Percentiles rank a stretch among this genome's conserved stretches.
These are phyloP conservation scores for Pipra filicauda DNA, from an alignment of 2,113 vertebrate species.

Conservation along the genomic window DNA sequence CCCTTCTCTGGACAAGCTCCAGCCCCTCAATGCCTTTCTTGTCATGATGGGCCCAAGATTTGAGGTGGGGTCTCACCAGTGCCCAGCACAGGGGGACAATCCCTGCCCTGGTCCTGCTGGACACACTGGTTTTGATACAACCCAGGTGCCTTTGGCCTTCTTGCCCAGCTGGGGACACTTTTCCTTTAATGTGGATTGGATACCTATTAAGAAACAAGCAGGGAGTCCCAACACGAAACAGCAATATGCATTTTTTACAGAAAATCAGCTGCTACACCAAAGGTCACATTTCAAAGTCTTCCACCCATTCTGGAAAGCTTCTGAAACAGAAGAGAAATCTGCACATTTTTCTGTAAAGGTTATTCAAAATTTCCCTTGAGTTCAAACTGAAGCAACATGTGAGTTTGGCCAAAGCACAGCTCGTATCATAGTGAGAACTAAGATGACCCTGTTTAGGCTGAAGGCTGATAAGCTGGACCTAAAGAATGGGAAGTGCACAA, in stretches of 20 bases:
- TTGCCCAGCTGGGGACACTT: not conserved
- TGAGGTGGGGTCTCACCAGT: fast-evolving
- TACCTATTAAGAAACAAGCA: not conserved
- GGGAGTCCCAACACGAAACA: not conserved
- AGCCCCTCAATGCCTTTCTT: not conserved
- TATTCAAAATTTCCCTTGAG: not conserved
- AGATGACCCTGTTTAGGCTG: not conserved
- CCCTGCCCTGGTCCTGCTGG: not conserved
- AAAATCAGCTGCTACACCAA: not conserved
- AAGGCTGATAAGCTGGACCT: not conserved
- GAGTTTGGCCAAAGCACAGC: not conserved
- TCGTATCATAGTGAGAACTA: not conserved
- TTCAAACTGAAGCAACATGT: not conserved
- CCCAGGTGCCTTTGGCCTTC: not conserved
- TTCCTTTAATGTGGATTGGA: not conserved
- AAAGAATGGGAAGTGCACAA: not conserved
- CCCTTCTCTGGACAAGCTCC: fast-evolving
- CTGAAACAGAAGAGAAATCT: not conserved
- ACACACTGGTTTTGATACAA: not conserved
- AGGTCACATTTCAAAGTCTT: not conserved
- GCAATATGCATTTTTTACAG: not conserved
- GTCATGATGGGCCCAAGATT: not conserved
- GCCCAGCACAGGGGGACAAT: not conserved
- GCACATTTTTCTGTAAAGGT: not conserved
- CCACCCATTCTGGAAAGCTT: not conserved